Percentiles rank a stretch among this genome's conserved stretches.
These are phyloP conservation scores for Carassius gibelio DNA, from an alignment of 2,113 vertebrate genomes.

Conservation along the genomic window DNA sequence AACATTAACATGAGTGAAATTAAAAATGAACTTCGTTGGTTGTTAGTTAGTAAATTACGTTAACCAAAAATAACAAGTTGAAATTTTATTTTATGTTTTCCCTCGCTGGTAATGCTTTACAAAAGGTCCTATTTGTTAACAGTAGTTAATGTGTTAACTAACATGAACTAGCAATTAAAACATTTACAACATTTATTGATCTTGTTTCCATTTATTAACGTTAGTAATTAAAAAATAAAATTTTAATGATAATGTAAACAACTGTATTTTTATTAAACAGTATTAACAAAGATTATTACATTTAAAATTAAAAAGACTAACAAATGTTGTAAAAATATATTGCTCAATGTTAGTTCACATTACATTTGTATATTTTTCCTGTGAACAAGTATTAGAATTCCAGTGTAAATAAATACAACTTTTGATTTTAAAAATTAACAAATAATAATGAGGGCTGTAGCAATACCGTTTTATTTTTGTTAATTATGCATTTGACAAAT, in stretches of 20 bases:
- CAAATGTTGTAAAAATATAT: no score
- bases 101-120: background rate
- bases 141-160: background rate
- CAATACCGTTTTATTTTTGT: background rate
- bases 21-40: background rate
- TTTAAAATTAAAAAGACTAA: no score
- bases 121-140: background rate
- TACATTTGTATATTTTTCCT: background rate
- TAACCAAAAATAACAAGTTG: background rate
- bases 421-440: background rate
- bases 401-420: background rate
- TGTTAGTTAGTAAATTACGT: background rate
- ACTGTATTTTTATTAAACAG: background rate
- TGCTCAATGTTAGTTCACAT: no score
- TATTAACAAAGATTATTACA: background rate
- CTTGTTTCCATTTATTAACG: background rate
- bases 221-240: no score
- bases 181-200: background rate
- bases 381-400: no score
- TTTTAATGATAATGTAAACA: background rate
- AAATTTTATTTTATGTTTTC: background rate
- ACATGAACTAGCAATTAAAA: no score
- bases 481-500: background rate
- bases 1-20: background rate
- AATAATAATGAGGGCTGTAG: background rate